phyloP scores from a whole-genome alignment of 2,888 invertebrate species.

The Strigamia crassipes region DNA sequence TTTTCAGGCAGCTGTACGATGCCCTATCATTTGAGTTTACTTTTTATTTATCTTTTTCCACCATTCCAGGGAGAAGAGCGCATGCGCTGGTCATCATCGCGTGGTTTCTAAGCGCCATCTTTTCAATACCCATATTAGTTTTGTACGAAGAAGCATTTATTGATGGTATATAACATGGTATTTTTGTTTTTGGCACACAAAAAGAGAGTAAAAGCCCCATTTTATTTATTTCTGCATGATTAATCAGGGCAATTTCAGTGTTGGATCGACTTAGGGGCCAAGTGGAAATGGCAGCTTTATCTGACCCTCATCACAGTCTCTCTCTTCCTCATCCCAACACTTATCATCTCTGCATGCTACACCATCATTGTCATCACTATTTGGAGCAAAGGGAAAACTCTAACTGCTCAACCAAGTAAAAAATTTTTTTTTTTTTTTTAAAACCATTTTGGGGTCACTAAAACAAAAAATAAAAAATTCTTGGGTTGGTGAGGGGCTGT shows the following conservation, averaged over 20 bases:
- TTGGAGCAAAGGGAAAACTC: conserved; percentile 80
- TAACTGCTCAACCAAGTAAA: conserved; percentile 58
- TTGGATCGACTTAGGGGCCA: conserved; percentile 81
- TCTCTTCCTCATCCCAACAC: conserved; percentile 82
- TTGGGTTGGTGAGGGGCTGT: too few species aligned
- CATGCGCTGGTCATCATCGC: conserved; percentile 76
- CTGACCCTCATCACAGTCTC: conserved; percentile 80
- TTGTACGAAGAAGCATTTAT: conserved; percentile 79
- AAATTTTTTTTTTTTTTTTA: too few species aligned
- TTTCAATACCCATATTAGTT: conserved; percentile 76
- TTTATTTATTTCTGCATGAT: not conserved
- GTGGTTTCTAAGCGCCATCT: conserved; percentile 80
- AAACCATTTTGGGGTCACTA: too few species aligned
- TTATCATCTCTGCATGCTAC: conserved; percentile 88
- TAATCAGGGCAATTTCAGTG: conserved; percentile 73
- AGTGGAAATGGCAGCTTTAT: conserved; percentile 83
- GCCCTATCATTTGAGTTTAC: not conserved
- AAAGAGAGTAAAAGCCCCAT: not conserved
- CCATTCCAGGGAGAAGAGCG: conserved; percentile 78
- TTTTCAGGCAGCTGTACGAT: conserved; percentile 92
- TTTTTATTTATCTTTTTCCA: not conserved
- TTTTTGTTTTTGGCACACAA: not conserved
- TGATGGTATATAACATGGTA: conserved; percentile 66
- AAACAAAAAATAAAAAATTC: too few species aligned
- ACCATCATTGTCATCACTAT: conserved; percentile 88